Base-by-base conservation (phyloP, 2,113 vertebrate species). In the Ptilonorhynchus violaceus region DNA sequence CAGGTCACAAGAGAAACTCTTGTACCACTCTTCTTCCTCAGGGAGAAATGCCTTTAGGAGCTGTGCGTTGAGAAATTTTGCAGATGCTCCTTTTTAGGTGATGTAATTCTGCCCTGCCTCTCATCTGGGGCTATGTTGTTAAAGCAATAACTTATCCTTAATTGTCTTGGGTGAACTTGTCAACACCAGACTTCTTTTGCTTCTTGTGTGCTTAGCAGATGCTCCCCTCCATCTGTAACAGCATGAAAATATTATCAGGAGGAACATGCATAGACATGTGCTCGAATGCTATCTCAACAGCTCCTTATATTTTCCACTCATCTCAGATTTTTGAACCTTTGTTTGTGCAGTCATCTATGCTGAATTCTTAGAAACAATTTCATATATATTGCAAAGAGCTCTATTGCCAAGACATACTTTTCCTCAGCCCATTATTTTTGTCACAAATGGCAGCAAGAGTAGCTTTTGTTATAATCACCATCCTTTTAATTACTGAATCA, bases 81-180 rank as follows among this genome's bases (percentile, higher is more conserved):
- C 81, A 91, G 69, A 85, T 83, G 84, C 10, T 89, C 18, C 14
- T 88, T 37, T 69, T 78, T 52, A 78, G 58, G 64, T 87, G 64
- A 82, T 87, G 89, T 67, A 92, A 94, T 93, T 88, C 81, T 76
- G 85, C 74, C 37, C 22, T 85, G 44, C 80, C 83, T 58, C 27
- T 53, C 41, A 60, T 72, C 72, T 73, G 37, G 52, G 62, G 25
- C 58, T 91, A 16, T 72, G 78, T 84, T 85, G 81, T 83, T 93
- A 58, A 73, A 92, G 87, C 49, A 94, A 88, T 91, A 96, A 95
- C 4, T 96, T 89, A 89, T 37, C 37, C 77, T 60, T 96, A 93
- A 95, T 95, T 93, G 64, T 85, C 85, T 88, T 92, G 83, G 86
- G 64, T 96, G 86, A 96, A 75, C 85, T 90, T 96, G 92, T 95